These are phyloP conservation scores for Sterna hirundo DNA, from an alignment of 2,113 vertebrate genomes.

Conservation along the genomic window DNA sequence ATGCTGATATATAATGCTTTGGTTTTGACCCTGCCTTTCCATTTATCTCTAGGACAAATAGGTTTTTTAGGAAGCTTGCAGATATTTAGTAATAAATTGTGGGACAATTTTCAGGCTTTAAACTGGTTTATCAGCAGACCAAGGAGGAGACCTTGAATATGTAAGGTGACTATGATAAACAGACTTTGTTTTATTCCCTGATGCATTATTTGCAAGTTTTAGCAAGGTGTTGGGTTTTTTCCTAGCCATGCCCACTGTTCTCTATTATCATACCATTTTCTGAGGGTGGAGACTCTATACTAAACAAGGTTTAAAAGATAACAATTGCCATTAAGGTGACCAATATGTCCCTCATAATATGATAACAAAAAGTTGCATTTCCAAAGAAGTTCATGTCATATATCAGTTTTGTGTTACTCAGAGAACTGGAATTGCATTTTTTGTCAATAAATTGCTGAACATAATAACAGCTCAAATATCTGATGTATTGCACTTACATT, in stretches of 20 bases:
- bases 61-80: neutral
- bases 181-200: neutral
- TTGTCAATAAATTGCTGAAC: neutral
- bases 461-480: neutral
- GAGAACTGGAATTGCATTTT: neutral
- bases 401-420: neutral
- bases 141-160: neutral
- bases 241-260: neutral
- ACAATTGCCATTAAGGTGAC: neutral
- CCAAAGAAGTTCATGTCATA: neutral
- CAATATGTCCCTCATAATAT: neutral
- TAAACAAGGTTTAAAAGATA: neutral
- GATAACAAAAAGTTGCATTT: neutral
- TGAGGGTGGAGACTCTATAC: neutral
- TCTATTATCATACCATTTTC: neutral
- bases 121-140: neutral
- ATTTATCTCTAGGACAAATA: neutral
- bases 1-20: neutral
- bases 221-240: neutral
- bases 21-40: neutral
- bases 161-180: neutral
- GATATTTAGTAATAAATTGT: slow-evolving; percentile 2
- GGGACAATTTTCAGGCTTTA: neutral
- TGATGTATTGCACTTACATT: neutral
- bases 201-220: neutral